Base-by-base conservation (phyloP, 2,888 invertebrate genomes). In the Nebria salina region DNA sequence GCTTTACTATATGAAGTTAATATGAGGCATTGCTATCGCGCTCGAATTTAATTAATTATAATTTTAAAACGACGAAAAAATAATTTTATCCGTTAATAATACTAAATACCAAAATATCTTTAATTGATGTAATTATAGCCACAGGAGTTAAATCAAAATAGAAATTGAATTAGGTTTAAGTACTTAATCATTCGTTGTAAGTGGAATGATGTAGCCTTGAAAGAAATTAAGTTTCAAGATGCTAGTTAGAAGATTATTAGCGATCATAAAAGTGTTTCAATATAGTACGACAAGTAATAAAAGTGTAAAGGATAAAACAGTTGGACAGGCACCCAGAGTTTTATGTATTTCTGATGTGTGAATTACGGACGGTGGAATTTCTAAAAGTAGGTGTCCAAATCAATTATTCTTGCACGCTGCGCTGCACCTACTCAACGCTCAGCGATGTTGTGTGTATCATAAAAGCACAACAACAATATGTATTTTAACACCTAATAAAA, bases 401-500 rank as follows among this genome's bases (percentile, higher is more conserved):
- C 70, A 70, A 11, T 70, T 70, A 70, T 25, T 34, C 70, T 34
- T 25, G 34, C 25, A 15, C 13, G 65, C 66, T 25, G 66, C 70
- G 26, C 70, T 26, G 26, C 34, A 11, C 25, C 70, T 34, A 11
- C 70, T 34, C 70, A 70, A 68, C 25, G 70, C 34, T 54, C 54
- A 54, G 54, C 54, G 54, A 8, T 54, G 54, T 54, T 54, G 54
- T 54, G 54, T 54, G 54, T 4, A 70, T 70, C 13, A 41, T 41
- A 73, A 78, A 34, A 65, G 73, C 72, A 64, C 42, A 42, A 72
- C 78, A 73, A 78, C 78, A 78, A 73, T 72, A 42, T 78, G 78
- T 72, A 42, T 78, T 72, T 78, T 78, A 78, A 78, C 78, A 78
- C 78, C 78, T 78, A 72, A 78, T 78, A 78, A 78, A 78, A 78